Evolutionary conservation across 1,140 invertebrate species (phyloP), one percentile per base, ranked within the genome.

Genomic region (Drosophila burlai): DNA sequence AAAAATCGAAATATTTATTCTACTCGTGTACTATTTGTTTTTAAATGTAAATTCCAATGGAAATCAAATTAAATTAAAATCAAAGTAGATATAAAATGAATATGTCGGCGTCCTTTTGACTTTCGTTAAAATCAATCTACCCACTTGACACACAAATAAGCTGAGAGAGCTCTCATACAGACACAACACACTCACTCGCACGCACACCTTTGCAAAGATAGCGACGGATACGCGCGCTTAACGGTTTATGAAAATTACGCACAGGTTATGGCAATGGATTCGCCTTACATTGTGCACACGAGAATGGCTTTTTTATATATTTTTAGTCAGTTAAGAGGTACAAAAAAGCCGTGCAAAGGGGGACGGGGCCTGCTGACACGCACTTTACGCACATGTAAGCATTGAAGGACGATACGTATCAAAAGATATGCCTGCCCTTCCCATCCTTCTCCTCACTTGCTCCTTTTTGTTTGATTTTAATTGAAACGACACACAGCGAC

Each of bases 381-480:
- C 61, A 74, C 78, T 73, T 84, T 78, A 85, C 78, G 82, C 82
- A 68, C 69, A 57, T 78, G 78, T 85, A 34, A 68, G 65, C 82
- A 80, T 65, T 74, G 64, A 68, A 85, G 67, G 55, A 67, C 60
- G 68, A 72, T 75, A 49, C 74, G 50, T 68, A 61, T 71, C 36
- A 63, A 60, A 65, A 50, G 80, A 72, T 72, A 72, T 72, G 66
- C 71, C 67, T 73, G 67, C 50, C n/a, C 6, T 11, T 24, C 7
- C 24, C 31, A 18, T 31, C 15, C 34, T n/a, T 13, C 29, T 11
- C 54, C n/a, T 9, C 21, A 55, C 26, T 29, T 47, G 36, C 29
- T 60, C 58, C 60, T 68, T 75, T 89, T 73, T 76, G 64, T 73
- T 84, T 84, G 78, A 84, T 81, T 84, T 89, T 89, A 89, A 89